These are phyloP conservation scores for Drosophila paracracens DNA, from an alignment of 2,888 invertebrate genomes.

Conservation along the genomic window DNA sequence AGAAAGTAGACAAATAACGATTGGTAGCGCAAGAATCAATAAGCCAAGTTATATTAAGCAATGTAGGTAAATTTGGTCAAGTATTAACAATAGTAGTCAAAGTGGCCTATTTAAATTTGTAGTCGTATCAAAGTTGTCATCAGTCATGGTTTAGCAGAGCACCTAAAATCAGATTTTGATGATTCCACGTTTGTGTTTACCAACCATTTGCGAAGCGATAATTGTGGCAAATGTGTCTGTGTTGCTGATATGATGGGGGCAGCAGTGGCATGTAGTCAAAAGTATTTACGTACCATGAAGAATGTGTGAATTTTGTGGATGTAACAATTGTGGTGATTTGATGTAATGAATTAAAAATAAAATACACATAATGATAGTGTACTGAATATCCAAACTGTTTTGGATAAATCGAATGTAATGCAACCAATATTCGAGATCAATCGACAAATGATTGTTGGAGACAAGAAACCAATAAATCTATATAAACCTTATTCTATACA, in stretches of 20 bases:
- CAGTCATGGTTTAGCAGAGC: background rate
- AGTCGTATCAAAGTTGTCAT: background rate
- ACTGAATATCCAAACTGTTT: background rate
- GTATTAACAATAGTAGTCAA: background rate
- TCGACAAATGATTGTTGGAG: slow-evolving; percentile 20
- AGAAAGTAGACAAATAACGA: background rate
- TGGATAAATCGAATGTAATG: slow-evolving; percentile 14
- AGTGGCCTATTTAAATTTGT: background rate
- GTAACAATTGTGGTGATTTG: slow-evolving; percentile 1
- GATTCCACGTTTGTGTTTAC: background rate
- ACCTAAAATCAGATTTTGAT: background rate
- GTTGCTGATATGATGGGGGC: background rate
- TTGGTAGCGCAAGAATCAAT: background rate
- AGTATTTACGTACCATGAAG: background rate
- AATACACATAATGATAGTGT: background rate
- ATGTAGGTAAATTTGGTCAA: too few relatives aligned
- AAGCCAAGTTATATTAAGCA: background rate
- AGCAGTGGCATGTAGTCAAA: background rate
- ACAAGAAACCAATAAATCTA: slow-evolving; percentile 12
- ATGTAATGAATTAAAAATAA: slow-evolving; percentile 6
- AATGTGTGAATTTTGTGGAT: background rate
- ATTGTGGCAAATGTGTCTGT: background rate
- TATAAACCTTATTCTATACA: background rate
- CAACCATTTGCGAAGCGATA: background rate
- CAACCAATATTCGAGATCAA: slow-evolving; percentile 19